A percentile compares a stretch with the other conserved stretches of the same genome.
Conservation (phyloP, 2,113 vertebrate genomes). For the Zosterops japonicus region DNA sequence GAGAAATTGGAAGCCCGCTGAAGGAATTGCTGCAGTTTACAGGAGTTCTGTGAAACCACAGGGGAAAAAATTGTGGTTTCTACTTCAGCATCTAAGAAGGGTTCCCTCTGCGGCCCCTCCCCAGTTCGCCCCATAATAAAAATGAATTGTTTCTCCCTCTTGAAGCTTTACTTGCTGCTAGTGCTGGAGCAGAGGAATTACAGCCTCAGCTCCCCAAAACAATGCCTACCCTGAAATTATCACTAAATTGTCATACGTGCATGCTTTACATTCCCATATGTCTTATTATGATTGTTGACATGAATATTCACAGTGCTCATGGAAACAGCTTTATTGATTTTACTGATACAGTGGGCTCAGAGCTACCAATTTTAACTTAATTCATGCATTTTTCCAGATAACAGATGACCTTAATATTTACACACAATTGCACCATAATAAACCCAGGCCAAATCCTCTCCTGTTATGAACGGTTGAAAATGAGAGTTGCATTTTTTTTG, state of each 20-base stretch:
- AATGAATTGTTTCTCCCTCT: background rate
- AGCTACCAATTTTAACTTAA: conserved; percentile 48
- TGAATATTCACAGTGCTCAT: conserved; percentile 5
- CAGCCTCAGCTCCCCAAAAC: background rate
- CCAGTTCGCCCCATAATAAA: background rate
- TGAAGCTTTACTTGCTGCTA: background rate
- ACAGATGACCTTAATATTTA: conserved; percentile 64
- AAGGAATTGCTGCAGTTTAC: conserved; percentile 51
- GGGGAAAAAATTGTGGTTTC: conserved; percentile 30
- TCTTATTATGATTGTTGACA: background rate
- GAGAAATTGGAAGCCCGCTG: conserved; percentile 20
- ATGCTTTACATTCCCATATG: background rate
- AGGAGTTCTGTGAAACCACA: conserved; percentile 60
- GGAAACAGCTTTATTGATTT: conserved; percentile 48
- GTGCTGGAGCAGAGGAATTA: background rate
- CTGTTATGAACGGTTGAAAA: conserved; percentile 31
- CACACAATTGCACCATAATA: conserved; percentile 38
- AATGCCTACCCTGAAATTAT: background rate
- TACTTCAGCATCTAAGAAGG: background rate
- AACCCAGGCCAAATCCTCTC: conserved; percentile 25
- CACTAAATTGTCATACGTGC: background rate
- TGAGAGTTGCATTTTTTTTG: background rate
- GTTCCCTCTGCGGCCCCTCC: rapidly evolving
- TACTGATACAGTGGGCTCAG: background rate
- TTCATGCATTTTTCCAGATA: conserved; percentile 60